Percentiles rank a stretch among this genome's conserved stretches.
Conservation (phyloP, 2,797 vertebrate species). For the Strix occidentalis region DNA sequence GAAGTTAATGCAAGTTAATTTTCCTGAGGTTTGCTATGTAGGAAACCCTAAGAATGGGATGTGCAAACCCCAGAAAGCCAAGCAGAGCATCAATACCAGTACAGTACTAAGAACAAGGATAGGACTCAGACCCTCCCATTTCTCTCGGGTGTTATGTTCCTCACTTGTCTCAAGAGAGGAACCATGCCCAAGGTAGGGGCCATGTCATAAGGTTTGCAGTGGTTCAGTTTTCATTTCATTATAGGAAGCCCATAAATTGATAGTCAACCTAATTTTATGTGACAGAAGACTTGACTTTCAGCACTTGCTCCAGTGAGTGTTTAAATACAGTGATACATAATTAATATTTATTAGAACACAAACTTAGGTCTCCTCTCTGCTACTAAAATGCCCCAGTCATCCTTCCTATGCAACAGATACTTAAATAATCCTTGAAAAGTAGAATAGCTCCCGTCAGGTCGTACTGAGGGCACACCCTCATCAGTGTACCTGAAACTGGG, state of each 20-base stretch:
- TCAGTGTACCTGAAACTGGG: neutral
- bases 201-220: neutral
- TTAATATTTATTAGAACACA: neutral
- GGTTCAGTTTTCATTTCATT: neutral
- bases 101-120: neutral
- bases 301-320: neutral
- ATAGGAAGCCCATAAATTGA: neutral
- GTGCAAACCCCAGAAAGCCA: neutral
- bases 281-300: neutral
- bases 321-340: neutral
- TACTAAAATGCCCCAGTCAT: neutral
- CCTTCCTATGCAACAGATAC: neutral
- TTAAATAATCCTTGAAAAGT: neutral
- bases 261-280: neutral
- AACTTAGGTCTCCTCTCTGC: neutral
- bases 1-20: neutral
- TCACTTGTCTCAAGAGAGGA: neutral
- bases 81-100: neutral
- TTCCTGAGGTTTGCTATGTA: neutral
- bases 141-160: neutral
- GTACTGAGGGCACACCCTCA: neutral
- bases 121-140: fast-evolving
- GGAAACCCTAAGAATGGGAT: neutral
- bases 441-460: fast-evolving
- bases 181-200: neutral